Percentiles rank a stretch among this genome's conserved stretches.
phyloP scores from a whole-genome alignment of 2,797 vertebrate species.

The Chromis chromis region DNA sequence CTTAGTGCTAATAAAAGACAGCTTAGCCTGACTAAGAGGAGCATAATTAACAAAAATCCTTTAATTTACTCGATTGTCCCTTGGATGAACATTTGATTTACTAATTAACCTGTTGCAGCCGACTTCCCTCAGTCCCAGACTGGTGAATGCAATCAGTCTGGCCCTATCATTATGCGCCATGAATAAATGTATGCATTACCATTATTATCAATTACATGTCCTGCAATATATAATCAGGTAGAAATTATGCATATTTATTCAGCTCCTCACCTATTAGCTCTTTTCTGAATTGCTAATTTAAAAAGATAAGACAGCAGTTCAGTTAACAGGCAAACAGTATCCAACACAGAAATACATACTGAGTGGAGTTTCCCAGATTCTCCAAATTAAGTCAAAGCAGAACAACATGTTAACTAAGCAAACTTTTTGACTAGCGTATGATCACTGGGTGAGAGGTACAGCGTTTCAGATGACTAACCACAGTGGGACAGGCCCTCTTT shows the following conservation, averaged over 20 bases:
- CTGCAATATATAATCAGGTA: conserved; percentile 52
- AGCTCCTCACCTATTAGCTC: conserved; percentile 17
- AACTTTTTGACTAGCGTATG: conserved; percentile 14
- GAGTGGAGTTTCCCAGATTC: conserved; percentile 60
- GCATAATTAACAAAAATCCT: conserved; percentile 74
- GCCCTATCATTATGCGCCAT: conserved; percentile 71
- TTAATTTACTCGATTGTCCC: conserved; percentile 72
- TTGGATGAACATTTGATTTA: conserved; percentile 70
- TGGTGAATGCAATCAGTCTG: conserved; percentile 58
- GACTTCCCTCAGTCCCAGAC: conserved; percentile 48
- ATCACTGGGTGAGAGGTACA: conserved; percentile 7
- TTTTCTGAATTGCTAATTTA: conserved; percentile 38
- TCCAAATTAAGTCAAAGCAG: conserved; percentile 28
- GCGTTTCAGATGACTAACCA: background rate
- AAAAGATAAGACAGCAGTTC: conserved; percentile 27
- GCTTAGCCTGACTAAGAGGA: conserved; percentile 64
- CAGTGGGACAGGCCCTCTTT: conserved; percentile 45
- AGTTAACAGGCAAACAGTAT: conserved; percentile 9
- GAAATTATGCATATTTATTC: conserved; percentile 65
- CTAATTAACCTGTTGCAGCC: conserved; percentile 76
- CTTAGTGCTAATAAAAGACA: conserved; percentile 66
- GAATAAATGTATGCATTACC: conserved; percentile 69
- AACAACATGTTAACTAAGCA: conserved; percentile 3
- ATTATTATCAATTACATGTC: conserved; percentile 67
- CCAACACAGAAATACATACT: conserved; percentile 2